A percentile compares a stretch with the other conserved stretches of the same genome.
phyloP scores from a whole-genome alignment of 2,113 vertebrate genomes.

The Pangasianodon gigas region DNA sequence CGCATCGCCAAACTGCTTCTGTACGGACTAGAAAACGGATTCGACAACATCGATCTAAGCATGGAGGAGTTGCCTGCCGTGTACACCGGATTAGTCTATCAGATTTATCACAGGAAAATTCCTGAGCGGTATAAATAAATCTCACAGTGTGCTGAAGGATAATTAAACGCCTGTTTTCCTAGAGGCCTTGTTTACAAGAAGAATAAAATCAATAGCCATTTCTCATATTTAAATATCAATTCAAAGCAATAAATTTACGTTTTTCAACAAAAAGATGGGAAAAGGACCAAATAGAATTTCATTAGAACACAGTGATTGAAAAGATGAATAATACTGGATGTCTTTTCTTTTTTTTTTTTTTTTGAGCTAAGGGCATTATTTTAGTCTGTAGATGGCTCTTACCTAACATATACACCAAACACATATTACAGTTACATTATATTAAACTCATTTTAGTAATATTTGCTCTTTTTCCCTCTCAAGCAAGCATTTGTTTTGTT shows the following conservation, averaged over 20 bases:
- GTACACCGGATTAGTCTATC: conserved; percentile 82
- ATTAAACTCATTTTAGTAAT: background rate
- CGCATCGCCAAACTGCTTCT: conserved; percentile 82
- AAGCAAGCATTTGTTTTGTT: background rate
- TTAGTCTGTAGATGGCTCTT: background rate
- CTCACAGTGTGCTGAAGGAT: background rate
- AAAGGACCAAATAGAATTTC: background rate
- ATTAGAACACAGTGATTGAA: background rate
- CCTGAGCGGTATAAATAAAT: conserved; percentile 61
- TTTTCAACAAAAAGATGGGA: background rate
- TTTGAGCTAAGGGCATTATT: background rate
- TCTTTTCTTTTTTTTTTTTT: background rate
- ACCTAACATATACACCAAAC: background rate
- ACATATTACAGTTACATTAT: background rate
- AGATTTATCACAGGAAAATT: conserved; percentile 85
- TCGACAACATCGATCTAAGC: conserved; percentile 81
- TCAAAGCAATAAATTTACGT: background rate
- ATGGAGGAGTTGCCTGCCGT: conserved; percentile 82
- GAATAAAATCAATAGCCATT: background rate
- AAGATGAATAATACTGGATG: background rate
- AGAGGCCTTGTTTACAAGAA: background rate
- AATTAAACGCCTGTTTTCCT: background rate
- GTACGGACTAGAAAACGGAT: conserved; percentile 80
- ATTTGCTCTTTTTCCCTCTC: background rate
- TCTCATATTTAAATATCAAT: background rate